These are phyloP conservation scores for Oncorhynchus kisutch DNA, from an alignment of 2,113 vertebrate species.

Conservation along the genomic window DNA sequence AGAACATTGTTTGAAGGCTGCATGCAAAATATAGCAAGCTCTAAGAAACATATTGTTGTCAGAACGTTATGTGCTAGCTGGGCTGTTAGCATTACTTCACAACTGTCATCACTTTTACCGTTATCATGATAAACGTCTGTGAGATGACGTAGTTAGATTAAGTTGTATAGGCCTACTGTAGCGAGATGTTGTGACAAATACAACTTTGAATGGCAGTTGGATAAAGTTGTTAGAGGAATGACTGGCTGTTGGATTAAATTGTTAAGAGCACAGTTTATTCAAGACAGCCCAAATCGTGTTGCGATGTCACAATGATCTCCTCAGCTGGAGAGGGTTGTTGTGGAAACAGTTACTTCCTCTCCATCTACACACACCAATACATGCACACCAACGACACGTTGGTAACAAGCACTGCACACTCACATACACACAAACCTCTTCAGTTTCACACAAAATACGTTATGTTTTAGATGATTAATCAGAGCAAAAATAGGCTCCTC, in stretches of 20 bases:
- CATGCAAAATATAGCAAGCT: too few species aligned
- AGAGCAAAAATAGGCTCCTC: conserved; percentile 10
- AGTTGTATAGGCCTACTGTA: not conserved
- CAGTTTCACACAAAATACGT: not conserved
- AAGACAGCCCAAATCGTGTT: conserved; percentile 40
- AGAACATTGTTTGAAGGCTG: too few species aligned
- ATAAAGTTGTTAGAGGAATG: conserved; percentile 37
- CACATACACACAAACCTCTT: not conserved
- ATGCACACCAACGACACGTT: conserved; percentile 7
- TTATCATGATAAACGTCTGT: not conserved
- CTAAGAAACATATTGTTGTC: too few species aligned
- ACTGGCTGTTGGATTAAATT: conserved; percentile 47
- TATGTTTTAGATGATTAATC: not conserved
- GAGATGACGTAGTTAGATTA: not conserved
- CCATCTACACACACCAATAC: not conserved
- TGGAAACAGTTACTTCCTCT: conserved; percentile 32
- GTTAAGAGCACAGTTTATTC: conserved; percentile 47
- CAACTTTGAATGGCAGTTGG: conserved; percentile 31
- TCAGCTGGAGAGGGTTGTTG: conserved; percentile 30
- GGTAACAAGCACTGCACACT: conserved; percentile 21
- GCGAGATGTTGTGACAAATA: conserved; percentile 22
- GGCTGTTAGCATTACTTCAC: too few species aligned
- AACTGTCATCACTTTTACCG: too few species aligned
- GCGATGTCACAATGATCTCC: conserved; percentile 19
- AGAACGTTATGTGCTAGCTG: too few species aligned